Evolutionary conservation across 2,888 invertebrate species (phyloP).

Genomic region (Volucella inflata): DNA sequence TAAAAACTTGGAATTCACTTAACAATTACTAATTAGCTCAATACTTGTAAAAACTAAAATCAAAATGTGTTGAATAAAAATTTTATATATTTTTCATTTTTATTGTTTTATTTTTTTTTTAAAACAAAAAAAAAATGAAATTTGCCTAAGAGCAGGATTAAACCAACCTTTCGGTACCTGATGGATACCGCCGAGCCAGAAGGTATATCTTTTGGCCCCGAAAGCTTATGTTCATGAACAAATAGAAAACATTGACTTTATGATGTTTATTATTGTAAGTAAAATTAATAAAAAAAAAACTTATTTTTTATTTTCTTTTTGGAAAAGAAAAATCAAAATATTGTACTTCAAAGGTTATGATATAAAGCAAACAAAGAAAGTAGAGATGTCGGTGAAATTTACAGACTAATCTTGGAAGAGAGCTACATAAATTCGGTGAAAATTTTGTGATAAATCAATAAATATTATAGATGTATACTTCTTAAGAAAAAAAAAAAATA

Average conservation of each 20-base stretch:
- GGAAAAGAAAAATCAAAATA: slow-evolving; percentile 20
- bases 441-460: slow-evolving; percentile 20
- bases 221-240: slow-evolving; percentile 77
- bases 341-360: not conserved
- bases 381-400: not conserved
- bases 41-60: not conserved
- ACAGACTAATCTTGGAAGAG: not conserved
- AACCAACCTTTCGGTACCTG: slow-evolving; percentile 80
- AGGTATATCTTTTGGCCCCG: slow-evolving; percentile 80
- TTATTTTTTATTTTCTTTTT: slow-evolving; percentile 28
- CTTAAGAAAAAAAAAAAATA: slow-evolving; percentile 3
- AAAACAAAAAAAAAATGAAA: slow-evolving; percentile 34
- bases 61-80: slow-evolving; percentile 36
- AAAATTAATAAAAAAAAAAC: slow-evolving; percentile 38
- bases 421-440: slow-evolving; percentile 1
- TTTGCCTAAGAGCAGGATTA: slow-evolving; percentile 56
- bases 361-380: slow-evolving; percentile 21
- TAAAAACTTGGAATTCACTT: not conserved
- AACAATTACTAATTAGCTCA: slow-evolving; percentile 28
- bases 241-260: slow-evolving; percentile 74
- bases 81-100: not conserved
- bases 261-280: slow-evolving; percentile 59
- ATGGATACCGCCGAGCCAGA: slow-evolving; percentile 80
- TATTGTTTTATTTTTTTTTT: not conserved
- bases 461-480: not conserved